Conservation (phyloP, 2,888 invertebrate genomes). For the Melolontha melolontha region DNA sequence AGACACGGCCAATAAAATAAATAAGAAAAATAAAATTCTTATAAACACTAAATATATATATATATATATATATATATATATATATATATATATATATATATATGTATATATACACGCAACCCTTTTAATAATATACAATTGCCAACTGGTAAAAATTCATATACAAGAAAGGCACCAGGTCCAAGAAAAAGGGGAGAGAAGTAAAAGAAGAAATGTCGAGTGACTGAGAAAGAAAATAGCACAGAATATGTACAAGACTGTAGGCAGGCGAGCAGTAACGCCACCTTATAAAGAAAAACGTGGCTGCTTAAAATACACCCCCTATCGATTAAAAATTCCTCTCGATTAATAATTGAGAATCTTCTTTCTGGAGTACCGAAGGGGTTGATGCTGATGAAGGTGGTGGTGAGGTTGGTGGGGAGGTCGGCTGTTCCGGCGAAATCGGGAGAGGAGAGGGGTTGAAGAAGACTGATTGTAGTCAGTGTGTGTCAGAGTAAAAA, state of each 20-base stretch:
- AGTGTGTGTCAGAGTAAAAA: constrained; percentile 65
- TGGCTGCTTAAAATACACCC: constrained; percentile 53
- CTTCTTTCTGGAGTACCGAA: constrained; percentile 50
- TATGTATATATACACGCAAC: constrained; percentile 8
- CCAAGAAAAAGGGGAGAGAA: constrained; percentile 19
- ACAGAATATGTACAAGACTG: constrained; percentile 32
- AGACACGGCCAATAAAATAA: too few relatives aligned
- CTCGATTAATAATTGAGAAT: constrained; percentile 57
- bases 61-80: too few relatives aligned
- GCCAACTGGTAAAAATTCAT: constrained; percentile 29
- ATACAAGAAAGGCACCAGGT: constrained; percentile 29
- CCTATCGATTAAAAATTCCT: constrained; percentile 57
- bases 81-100: constrained; percentile 24
- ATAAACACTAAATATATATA: too few relatives aligned
- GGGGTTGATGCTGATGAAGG: constrained; percentile 51
- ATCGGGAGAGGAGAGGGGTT: constrained; percentile 50
- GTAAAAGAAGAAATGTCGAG: constrained; percentile 29
- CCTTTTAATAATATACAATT: constrained; percentile 34
- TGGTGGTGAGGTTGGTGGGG: constrained; percentile 40
- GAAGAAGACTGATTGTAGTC: constrained; percentile 65
- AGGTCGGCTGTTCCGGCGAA: constrained; percentile 38
- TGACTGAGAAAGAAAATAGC: constrained; percentile 36
- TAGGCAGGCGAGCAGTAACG: constrained; percentile 38
- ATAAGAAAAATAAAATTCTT: too few relatives aligned
- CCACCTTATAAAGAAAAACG: constrained; percentile 49